Percentiles rank a stretch among this genome's conserved stretches.
These are phyloP conservation scores for Neoaliturus tenellus DNA, from an alignment of 2,888 invertebrate species.

Conservation along the genomic window DNA sequence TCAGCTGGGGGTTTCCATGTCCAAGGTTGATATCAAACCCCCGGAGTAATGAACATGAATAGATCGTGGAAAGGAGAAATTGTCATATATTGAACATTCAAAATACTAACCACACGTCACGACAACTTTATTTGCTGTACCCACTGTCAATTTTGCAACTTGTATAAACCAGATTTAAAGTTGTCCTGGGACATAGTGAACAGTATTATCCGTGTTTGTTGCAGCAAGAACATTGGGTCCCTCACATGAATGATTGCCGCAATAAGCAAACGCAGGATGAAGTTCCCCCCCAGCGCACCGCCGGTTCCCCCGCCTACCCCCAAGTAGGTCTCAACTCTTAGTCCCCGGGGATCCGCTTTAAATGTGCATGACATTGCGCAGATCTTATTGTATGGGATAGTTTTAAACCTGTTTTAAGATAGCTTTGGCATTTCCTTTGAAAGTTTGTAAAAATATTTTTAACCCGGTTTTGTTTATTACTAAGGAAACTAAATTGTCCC, in stretches of 20 bases:
- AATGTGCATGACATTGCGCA: not conserved
- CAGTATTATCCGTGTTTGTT: not conserved
- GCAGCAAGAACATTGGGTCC: conserved; percentile 34
- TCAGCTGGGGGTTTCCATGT: too few species aligned
- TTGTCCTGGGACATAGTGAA: too few species aligned
- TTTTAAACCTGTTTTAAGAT: not conserved
- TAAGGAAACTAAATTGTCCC: not conserved
- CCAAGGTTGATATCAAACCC: too few species aligned
- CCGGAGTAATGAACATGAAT: too few species aligned
- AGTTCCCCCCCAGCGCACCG: not conserved
- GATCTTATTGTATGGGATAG: not conserved
- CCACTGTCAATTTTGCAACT: too few species aligned
- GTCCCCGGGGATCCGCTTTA: not conserved
- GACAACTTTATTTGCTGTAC: too few species aligned
- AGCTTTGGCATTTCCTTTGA: not conserved
- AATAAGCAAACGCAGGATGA: not conserved
- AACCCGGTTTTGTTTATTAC: not conserved
- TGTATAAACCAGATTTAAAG: too few species aligned
- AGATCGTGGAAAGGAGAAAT: too few species aligned
- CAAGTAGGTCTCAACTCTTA: conserved; percentile 30
- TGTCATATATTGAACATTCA: too few species aligned
- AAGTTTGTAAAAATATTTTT: not conserved
- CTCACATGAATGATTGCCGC: conserved; percentile 33
- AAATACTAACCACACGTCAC: too few species aligned
- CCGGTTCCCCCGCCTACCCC: not conserved